phyloP scores from a whole-genome alignment of 2,113 vertebrate species.

The Phylloscopus trochiloides region DNA sequence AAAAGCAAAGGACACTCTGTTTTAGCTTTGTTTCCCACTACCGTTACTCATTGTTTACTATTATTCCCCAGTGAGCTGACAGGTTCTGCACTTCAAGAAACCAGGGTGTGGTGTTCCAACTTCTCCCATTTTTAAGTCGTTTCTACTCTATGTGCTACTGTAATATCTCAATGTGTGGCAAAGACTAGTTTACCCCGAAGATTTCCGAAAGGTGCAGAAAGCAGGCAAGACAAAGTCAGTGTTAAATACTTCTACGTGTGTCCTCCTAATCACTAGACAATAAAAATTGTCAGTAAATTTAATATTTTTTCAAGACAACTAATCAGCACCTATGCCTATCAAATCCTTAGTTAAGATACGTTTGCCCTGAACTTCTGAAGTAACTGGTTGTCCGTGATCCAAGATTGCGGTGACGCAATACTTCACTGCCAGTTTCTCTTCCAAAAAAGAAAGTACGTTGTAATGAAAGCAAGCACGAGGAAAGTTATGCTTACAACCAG shows the following conservation, averaged over 20 bases:
- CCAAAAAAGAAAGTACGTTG: slow-evolving; percentile 30
- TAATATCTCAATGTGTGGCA: fast-evolving
- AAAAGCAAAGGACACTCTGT: neutral
- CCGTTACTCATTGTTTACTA: neutral
- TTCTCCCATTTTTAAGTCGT: neutral
- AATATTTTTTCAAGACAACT: neutral
- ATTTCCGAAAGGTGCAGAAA: neutral
- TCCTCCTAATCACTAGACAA: neutral
- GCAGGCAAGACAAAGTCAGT: neutral
- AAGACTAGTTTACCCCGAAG: neutral
- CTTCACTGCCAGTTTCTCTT: slow-evolving; percentile 8
- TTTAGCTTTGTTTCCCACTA: neutral
- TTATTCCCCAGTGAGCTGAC: neutral
- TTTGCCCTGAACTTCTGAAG: neutral
- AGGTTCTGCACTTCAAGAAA: neutral
- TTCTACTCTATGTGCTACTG: neutral
- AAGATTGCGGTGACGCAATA: neutral
- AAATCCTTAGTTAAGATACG: neutral
- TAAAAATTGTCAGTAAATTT: neutral
- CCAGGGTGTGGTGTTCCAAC: neutral
- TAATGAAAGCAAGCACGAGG: slow-evolving; percentile 3
- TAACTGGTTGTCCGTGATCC: neutral
- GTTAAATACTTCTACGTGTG: neutral
- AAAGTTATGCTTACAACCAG: neutral
- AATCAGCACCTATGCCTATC: neutral